These are phyloP conservation scores for Falco rusticolus DNA, from an alignment of 2,797 vertebrate genomes.

Conservation along the genomic window DNA sequence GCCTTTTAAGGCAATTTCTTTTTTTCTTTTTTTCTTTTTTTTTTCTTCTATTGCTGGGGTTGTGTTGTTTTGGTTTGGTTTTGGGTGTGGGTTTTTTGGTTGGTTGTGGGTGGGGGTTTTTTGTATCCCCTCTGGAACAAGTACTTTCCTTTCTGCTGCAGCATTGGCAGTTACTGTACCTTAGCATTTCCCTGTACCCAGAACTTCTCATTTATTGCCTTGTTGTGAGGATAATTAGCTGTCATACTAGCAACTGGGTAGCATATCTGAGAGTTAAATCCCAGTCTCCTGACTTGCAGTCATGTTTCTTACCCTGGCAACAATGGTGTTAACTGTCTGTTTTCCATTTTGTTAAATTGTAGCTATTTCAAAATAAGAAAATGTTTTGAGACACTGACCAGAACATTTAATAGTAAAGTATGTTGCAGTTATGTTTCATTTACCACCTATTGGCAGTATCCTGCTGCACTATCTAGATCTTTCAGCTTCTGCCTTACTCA, in stretches of 20 bases:
- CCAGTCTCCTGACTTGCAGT: neutral
- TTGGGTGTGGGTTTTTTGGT: too few species aligned
- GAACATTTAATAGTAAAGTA: neutral
- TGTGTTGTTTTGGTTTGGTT: too few species aligned
- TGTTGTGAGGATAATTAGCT: neutral
- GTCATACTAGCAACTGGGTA: neutral
- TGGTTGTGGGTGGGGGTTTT: too few species aligned
- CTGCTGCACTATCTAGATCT: neutral
- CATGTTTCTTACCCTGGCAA: neutral
- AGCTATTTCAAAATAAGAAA: neutral
- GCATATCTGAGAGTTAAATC: neutral
- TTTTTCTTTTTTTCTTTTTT: neutral
- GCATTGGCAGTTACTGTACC: accelerated
- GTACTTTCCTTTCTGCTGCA: neutral
- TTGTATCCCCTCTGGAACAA: neutral
- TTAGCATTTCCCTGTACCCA: neutral
- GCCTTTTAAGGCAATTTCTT: neutral
- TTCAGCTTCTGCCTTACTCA: neutral
- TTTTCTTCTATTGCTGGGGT: too few species aligned
- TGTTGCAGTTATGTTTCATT: neutral
- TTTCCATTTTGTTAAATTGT: neutral
- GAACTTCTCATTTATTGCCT: neutral
- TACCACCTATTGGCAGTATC: neutral
- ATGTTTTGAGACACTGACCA: neutral
- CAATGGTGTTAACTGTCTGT: too few species aligned